Percentiles rank a stretch among this genome's conserved stretches.
Evolutionary conservation across 1,140 invertebrate genomes (phyloP).

Genomic region (Drosophila leontia): DNA sequence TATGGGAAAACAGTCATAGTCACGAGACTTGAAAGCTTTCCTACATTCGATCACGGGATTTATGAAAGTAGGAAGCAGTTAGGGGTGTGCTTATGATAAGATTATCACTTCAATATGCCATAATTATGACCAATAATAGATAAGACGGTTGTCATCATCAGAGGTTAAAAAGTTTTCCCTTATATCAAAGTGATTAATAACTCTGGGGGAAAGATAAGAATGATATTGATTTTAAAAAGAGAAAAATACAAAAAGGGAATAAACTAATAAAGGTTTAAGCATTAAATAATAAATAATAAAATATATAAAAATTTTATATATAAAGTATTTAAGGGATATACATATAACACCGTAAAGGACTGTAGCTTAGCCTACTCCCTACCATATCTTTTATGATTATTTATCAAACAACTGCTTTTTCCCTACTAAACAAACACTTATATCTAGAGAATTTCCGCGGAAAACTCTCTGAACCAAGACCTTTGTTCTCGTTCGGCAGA

Average conservation of each 20-base stretch:
- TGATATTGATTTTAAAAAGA: not conserved
- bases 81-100: constrained; percentile 12
- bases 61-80: constrained; percentile 11
- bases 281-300: not conserved
- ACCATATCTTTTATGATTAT: not conserved
- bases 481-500: constrained; percentile 34
- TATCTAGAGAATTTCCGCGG: not conserved
- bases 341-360: too few relatives aligned
- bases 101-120: constrained; percentile 5
- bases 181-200: not conserved
- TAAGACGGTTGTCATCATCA: not conserved
- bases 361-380: too few relatives aligned
- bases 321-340: too few relatives aligned
- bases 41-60: not conserved
- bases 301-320: not conserved
- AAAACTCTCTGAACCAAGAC: constrained; percentile 11
- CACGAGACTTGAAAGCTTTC: not conserved
- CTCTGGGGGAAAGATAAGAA: not conserved
- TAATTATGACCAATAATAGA: constrained; percentile 22
- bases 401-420: not conserved
- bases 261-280: not conserved
- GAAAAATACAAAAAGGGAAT: too few relatives aligned
- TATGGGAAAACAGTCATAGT: not conserved
- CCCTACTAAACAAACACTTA: constrained; percentile 1
- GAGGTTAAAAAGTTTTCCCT: not conserved